Evolutionary conservation across 2,797 vertebrate genomes (phyloP).

Genomic region (Hoplostethus atlanticus): DNA sequence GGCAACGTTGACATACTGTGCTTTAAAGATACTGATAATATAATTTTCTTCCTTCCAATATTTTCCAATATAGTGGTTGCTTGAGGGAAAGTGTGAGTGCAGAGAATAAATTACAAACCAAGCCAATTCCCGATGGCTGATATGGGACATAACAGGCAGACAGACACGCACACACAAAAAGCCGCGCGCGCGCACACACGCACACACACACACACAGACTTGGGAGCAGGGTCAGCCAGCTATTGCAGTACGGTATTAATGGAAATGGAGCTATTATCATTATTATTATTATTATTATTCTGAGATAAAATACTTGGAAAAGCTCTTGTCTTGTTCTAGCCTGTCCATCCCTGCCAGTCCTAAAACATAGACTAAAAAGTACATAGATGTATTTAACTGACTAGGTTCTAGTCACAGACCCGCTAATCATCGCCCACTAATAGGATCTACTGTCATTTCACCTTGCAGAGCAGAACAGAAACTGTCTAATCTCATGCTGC

Average conservation of each 20-base stretch:
- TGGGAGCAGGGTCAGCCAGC: no score
- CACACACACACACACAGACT: no score
- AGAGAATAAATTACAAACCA: neutral
- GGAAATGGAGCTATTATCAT: no score
- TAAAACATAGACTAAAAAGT: constrained; percentile 27
- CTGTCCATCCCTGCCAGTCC: neutral
- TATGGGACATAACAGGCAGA: neutral
- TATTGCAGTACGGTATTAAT: no score
- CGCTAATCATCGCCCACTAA: constrained; percentile 69
- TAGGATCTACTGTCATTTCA: constrained; percentile 75
- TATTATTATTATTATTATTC: no score
- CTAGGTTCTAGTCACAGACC: constrained; percentile 62
- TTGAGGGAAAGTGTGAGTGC: neutral
- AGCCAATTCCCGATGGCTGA: neutral
- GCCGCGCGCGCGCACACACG: no score
- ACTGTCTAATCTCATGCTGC: constrained; percentile 65
- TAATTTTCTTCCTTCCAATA: neutral
- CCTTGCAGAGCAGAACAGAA: constrained; percentile 69
- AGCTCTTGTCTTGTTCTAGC: neutral
- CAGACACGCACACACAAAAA: neutral
- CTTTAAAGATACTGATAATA: no score
- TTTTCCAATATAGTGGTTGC: neutral
- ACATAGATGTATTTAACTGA: constrained; percentile 56
- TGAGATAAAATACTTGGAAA: neutral
- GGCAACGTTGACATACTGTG: no score